Conservation (phyloP, 1,140 invertebrate species). For the Whitmania pigra region DNA sequence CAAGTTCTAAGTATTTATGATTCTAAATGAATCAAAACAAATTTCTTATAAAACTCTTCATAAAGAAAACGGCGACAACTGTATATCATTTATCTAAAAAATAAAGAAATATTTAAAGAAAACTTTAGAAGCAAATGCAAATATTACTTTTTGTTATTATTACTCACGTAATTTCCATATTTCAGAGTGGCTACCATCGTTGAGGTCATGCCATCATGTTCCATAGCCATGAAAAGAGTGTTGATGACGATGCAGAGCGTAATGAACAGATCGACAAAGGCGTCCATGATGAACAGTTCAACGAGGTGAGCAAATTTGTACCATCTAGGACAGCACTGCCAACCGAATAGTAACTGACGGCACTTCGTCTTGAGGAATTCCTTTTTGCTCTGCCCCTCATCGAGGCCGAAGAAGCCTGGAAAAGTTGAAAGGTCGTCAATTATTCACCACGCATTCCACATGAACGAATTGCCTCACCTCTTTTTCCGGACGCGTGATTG, state of each 20-base stretch:
- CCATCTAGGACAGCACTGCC: conserved; percentile 11
- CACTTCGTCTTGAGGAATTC: conserved; percentile 14
- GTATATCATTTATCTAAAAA: too few species aligned
- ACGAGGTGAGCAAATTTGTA: conserved; percentile 13
- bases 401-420: conserved; percentile 30
- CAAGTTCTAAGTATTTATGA: too few species aligned
- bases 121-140: too few species aligned
- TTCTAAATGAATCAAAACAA: too few species aligned
- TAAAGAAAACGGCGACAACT: too few species aligned
- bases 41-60: too few species aligned
- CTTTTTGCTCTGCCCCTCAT: conserved; percentile 16
- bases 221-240: conserved; percentile 81
- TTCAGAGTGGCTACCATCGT: conserved; percentile 58
- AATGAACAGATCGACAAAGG: conserved; percentile 93
- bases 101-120: too few species aligned
- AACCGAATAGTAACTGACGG: conserved; percentile 7
- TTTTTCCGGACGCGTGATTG: conserved; percentile 78
- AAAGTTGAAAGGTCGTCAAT: background rate
- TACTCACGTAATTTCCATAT: conserved; percentile 77
- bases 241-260: conserved; percentile 94
- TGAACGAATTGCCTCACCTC: conserved; percentile 52
- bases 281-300: conserved; percentile 37
- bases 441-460: background rate
- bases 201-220: conserved; percentile 50
- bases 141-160: too few species aligned